phyloP scores from a whole-genome alignment of 23 tunicate species.

The Trididemnum miniatum region DNA sequence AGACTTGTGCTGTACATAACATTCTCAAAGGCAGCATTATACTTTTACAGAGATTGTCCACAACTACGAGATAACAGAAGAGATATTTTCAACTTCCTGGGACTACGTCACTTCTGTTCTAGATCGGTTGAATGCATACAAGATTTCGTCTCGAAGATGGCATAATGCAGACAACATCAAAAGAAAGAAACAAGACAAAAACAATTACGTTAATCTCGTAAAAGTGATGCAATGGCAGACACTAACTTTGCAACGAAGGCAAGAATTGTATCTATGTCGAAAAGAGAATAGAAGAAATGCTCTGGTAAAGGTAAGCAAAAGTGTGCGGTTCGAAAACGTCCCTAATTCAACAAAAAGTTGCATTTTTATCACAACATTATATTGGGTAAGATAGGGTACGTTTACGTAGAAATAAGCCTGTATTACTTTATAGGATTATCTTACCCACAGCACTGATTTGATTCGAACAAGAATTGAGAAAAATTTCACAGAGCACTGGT shows the following conservation, averaged over 20 bases:
- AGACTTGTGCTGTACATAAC: too few relatives aligned
- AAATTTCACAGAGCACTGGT: too few relatives aligned
- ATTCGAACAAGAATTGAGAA: too few relatives aligned
- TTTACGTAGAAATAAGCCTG: too few relatives aligned
- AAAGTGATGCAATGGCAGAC: conserved; percentile 81
- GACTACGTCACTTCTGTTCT: conserved; percentile 44
- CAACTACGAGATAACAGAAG: conserved; percentile 61
- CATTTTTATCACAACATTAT: too few relatives aligned
- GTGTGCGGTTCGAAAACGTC: too few relatives aligned
- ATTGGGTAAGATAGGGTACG: too few relatives aligned
- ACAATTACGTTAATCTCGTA: conserved; percentile 12
- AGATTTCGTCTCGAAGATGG: conserved; percentile 71
- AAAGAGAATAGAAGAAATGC: conserved; percentile 42
- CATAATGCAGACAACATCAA: conserved; percentile 30
- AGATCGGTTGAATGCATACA: conserved; percentile 56
- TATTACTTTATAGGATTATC: too few relatives aligned
- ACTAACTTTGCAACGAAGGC: conserved; percentile 28
- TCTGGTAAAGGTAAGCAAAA: conserved; percentile 9
- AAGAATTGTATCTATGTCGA: conserved; percentile 40
- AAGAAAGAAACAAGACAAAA: not conserved
- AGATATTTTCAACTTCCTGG: conserved; percentile 29
- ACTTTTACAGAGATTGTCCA: conserved; percentile 66
- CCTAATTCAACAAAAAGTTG: too few relatives aligned
- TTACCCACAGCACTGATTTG: too few relatives aligned
- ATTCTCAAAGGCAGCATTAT: too few relatives aligned